These are phyloP conservation scores for Drosophila ficusphila DNA, from an alignment of 1,140 invertebrate species.

Conservation along the genomic window DNA sequence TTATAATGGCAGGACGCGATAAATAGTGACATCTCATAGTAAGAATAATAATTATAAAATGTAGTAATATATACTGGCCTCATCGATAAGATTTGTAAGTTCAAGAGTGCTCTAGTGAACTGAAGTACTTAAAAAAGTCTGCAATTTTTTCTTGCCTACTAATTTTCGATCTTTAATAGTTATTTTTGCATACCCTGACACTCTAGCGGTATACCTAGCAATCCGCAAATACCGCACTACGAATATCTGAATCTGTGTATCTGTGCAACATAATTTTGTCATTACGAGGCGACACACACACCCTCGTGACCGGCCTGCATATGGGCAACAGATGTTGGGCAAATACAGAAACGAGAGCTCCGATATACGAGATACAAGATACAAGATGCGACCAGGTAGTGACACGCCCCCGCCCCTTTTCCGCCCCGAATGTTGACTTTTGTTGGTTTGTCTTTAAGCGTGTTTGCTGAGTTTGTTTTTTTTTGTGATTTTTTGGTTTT, in stretches of 20 bases:
- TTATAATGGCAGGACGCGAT: neutral
- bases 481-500: conserved; percentile 7
- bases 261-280: conserved; percentile 82
- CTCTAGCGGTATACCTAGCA: conserved; percentile 10
- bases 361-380: conserved; percentile 24
- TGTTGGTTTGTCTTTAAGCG: conserved; percentile 24
- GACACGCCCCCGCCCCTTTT: conserved; percentile 43
- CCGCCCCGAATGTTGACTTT: conserved; percentile 51
- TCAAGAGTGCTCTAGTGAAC: no score
- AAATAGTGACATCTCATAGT: no score
- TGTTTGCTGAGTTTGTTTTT: conserved; percentile 39
- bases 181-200: conserved; percentile 5
- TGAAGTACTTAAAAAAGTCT: no score
- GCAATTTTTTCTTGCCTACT: neutral
- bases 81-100: no score
- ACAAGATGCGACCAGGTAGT: conserved; percentile 62
- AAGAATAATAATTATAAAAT: no score
- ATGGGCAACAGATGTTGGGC: conserved; percentile 76
- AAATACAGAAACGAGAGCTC: conserved; percentile 49
- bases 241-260: conserved; percentile 33
- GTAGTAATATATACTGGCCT: no score
- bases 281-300: conserved; percentile 57
- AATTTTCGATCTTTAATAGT: no score
- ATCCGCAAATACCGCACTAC: conserved; percentile 26
- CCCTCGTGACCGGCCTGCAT: conserved; percentile 54